Percentiles rank a stretch among this genome's conserved stretches.
phyloP scores from a whole-genome alignment of 2,113 vertebrate genomes.

The Phalacrocorax brasilianus region DNA sequence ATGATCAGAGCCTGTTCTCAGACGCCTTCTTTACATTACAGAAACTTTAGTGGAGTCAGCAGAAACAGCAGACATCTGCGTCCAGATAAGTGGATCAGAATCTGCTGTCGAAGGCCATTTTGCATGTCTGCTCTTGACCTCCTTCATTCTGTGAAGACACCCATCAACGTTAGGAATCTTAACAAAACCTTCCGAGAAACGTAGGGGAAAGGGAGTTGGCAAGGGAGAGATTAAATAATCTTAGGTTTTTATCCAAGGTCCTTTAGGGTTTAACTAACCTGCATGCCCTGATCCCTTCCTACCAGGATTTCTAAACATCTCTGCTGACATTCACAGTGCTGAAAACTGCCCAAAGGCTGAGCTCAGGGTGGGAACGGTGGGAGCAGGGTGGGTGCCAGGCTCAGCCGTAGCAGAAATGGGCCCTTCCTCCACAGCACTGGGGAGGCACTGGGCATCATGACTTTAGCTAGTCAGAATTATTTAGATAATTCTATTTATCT shows the following conservation, averaged over 20 bases:
- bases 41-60: not conserved
- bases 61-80: not conserved
- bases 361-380: accelerated
- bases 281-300: not conserved
- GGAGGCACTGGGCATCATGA: too few species aligned
- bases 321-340: not conserved
- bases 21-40: too few species aligned
- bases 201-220: not conserved
- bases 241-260: not conserved
- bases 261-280: not conserved
- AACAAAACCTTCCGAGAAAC: not conserved
- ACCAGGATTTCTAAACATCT: not conserved
- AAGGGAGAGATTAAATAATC: not conserved
- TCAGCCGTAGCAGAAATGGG: not conserved
- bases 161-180: not conserved
- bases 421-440: not conserved
- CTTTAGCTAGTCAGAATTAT: not conserved
- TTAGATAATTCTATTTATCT: too few species aligned
- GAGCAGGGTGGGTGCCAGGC: not conserved
- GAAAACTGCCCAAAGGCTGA: not conserved
- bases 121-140: not conserved
- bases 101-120: not conserved
- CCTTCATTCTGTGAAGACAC: not conserved
- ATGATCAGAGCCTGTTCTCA: not conserved
- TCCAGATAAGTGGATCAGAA: not conserved